Base-by-base conservation (phyloP, 2,797 vertebrate genomes). In the Ciconia nigra region DNA sequence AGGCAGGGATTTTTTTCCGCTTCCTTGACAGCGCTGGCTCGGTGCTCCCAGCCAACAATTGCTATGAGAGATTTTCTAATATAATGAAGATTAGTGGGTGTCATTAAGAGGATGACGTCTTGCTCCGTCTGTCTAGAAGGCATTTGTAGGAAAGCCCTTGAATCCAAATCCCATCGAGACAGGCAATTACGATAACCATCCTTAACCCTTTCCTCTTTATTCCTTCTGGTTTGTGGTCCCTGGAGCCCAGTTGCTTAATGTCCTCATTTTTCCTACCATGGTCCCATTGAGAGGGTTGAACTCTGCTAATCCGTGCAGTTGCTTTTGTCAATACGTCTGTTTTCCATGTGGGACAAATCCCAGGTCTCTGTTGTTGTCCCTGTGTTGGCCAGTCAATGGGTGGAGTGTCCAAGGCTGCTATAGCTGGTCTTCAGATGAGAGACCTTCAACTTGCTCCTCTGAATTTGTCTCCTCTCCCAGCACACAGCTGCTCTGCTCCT, bases 41-140 rank as follows among this genome's bases (percentile, higher is more conserved):
- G 3, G 33, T 54, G 63, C 57, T 89, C 35, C 55, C 0, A 0
- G 46, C 10, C 44, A 37, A 18, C 51, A 25, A 29, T 52, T 52
- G 18, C 46, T 6, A 0, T 0, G 14, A 46, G 73, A 69, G 22
- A 26, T 61, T 62, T 81, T 78, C 89, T 82, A 24, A 11, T 9
- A 1, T 13, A 39, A 85, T 7, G 28, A 71, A 55, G 82, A 90
- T 93, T 16, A 41, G 58, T 13, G 22, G 47, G 42, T 28, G 57
- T 79, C 89, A 9, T 82, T 58, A 79, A 58, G 79, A 80, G 74
- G 70, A 77, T 74, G 91, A 74, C 4, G 1, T 65, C 35, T 2
- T 10, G 29, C 65, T 91, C 55, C 3, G 1, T 57, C 85, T 54
- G 41, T 54, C 82, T 21, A 9, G 35, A 54, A 92, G 73, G 37